These are phyloP conservation scores for Siderastrea radians DNA, from an alignment of 92 coral and sea anemone genomes.

Conservation along the genomic window DNA sequence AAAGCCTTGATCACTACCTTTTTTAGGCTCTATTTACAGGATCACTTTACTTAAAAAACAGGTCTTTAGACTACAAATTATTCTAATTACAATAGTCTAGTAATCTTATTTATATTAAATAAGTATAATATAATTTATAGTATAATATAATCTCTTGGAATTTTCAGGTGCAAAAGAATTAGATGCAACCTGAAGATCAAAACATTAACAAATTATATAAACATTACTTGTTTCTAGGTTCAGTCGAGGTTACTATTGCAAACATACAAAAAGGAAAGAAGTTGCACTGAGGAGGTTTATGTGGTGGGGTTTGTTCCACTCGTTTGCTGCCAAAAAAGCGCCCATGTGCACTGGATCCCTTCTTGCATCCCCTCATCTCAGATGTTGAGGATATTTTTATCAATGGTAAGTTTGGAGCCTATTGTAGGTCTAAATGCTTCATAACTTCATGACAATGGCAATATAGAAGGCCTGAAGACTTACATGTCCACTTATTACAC, in stretches of 20 bases:
- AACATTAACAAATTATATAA: background rate
- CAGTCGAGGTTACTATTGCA: constrained; percentile 45
- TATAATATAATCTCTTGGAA: background rate
- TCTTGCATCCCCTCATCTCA: constrained; percentile 53
- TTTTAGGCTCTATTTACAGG: background rate
- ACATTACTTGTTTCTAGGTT: constrained; percentile 24
- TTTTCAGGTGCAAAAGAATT: background rate
- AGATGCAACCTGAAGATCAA: constrained; percentile 1
- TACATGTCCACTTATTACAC: background rate
- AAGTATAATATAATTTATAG: background rate
- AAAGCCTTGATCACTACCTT: background rate
- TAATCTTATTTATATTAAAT: background rate
- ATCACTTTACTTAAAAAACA: background rate
- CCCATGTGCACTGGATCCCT: constrained; percentile 65
- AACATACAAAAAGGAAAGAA: constrained; percentile 38
- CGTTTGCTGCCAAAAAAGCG: constrained; percentile 61
- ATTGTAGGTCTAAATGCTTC: background rate
- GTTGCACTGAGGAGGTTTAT: constrained; percentile 60
- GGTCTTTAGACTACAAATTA: background rate
- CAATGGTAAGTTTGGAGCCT: constrained; percentile 32
- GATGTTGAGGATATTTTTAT: constrained; percentile 66
- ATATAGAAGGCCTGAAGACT: background rate
- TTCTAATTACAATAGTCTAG: background rate
- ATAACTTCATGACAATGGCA: background rate
- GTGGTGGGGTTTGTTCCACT: constrained; percentile 74